Evolutionary conservation across 1,140 invertebrate genomes (phyloP), one percentile per base, ranked within the genome.

Genomic region (Pseudomyrmex cubaensis): DNA sequence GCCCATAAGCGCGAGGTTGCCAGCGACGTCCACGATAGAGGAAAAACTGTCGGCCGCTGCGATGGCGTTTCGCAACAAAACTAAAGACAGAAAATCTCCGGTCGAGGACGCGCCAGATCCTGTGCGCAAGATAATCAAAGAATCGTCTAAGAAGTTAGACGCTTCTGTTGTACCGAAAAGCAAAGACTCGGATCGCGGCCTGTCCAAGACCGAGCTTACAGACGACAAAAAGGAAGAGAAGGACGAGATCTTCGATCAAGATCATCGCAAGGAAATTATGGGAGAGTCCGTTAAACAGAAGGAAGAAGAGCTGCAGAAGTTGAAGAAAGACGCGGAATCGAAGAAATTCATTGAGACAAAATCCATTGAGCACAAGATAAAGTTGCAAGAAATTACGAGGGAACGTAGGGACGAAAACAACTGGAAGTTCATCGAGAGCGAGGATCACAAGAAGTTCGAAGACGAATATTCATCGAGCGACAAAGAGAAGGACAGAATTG

Each of bases 11-110:
- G 87, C 94, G 0, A 85, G 94, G 35, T 50, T 94, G 5, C 94
- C 94, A 0, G 94, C 93, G 0, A 94, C 94, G 0, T 94, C 94
- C 0, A 92, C 93, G 0, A 94, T 94, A 12, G 94, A 94, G 54
- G 94, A 94, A 69, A 94, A 94, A 56, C 66, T 94, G 1, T 93
- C 94, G 0, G 93, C 92, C 1, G 93, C 93, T 2, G 92, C 93
- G 0, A 84, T 92, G 90, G 92, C 92, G 0, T 93, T 93, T 2
- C 90, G 91, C 10, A 93, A 89, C 25, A 91, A 91, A 46, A 52
- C 84, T 1, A 92, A 92, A 59, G 93, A 93, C 52, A 62, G 0
- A 93, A 93, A 72, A 93, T 91, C 91, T 1, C 85, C 90, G 8
- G 73, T 70, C 12, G 35, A 78, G 0, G 91, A 92, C 17, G 22